A percentile compares a stretch with the other conserved stretches of the same genome.
These are phyloP conservation scores for Staurois parvus DNA, from an alignment of 2,797 vertebrate genomes.

Conservation along the genomic window DNA sequence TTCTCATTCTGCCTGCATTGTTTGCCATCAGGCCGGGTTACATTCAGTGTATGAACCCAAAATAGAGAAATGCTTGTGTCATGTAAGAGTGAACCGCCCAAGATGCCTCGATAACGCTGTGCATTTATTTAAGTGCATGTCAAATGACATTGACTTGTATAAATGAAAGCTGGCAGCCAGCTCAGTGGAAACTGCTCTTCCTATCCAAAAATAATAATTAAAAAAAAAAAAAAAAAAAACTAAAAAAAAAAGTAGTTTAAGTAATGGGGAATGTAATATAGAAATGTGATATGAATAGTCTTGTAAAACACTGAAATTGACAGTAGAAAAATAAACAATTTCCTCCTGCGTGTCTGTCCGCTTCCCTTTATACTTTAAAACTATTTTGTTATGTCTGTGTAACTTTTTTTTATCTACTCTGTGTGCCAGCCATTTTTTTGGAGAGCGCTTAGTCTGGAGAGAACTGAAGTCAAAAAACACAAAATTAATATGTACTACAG, in stretches of 20 bases:
- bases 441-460: no score
- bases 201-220: conserved; percentile 12
- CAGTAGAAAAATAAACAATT: conserved; percentile 22
- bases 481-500: no score
- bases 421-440: background rate
- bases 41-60: background rate
- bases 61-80: background rate
- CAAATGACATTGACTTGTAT: background rate
- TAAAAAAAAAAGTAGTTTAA: background rate
- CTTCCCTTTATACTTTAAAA: background rate
- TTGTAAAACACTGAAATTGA: conserved; percentile 27
- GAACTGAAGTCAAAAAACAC: no score
- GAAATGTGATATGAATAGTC: conserved; percentile 11
- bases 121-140: conserved; percentile 35
- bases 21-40: conserved; percentile 7
- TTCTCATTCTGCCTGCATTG: conserved; percentile 35
- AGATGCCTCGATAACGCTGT: conserved; percentile 6
- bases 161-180: conserved; percentile 18
- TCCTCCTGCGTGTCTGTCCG: background rate
- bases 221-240: background rate
- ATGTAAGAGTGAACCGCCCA: background rate
- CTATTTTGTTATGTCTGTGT: conserved; percentile 6
- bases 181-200: conserved; percentile 1
- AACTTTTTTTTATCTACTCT: background rate
- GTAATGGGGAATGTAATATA: conserved; percentile 6